These are phyloP conservation scores for Seison nebaliae DNA, from an alignment of 1,140 invertebrate species.

Conservation along the genomic window DNA sequence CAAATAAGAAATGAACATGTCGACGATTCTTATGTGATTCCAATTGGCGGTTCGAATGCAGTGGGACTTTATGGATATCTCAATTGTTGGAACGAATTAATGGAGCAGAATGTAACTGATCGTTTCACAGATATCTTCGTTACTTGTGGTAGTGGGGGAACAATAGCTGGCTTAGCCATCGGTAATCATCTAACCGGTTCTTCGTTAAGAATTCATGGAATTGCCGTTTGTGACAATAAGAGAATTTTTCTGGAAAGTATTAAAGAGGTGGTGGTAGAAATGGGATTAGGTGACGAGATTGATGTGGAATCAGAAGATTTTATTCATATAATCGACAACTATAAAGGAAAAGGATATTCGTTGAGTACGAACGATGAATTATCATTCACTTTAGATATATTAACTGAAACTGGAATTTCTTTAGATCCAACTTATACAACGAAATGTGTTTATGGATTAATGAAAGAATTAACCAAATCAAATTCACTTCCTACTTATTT, in stretches of 20 bases:
- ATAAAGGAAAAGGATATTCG: conserved; percentile 20
- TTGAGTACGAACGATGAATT: conserved; percentile 19
- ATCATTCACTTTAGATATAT: conserved; percentile 17
- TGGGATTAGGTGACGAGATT: conserved; percentile 15
- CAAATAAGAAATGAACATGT: conserved; percentile 15
- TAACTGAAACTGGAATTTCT: conserved; percentile 18
- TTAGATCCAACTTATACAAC: conserved; percentile 21
- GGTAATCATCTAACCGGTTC: conserved; percentile 19
- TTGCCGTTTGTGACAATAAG: conserved; percentile 18
- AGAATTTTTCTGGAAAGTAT: conserved; percentile 18
- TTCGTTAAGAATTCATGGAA: conserved; percentile 19
- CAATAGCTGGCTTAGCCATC: conserved; percentile 18
- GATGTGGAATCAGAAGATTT: conserved; percentile 14
- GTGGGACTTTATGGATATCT: conserved; percentile 22
- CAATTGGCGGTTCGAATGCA: conserved; percentile 20
- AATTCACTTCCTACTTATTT: conserved; percentile 13
- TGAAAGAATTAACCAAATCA: conserved; percentile 16
- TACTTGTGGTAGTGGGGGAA: conserved; percentile 23
- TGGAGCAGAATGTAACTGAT: conserved; percentile 16
- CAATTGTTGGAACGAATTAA: conserved; percentile 18
- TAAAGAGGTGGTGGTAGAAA: conserved; percentile 15
- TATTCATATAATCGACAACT: conserved; percentile 19
- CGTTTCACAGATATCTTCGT: conserved; percentile 21
- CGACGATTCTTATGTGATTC: conserved; percentile 18
- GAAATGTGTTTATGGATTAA: conserved; percentile 18